Percentiles rank a stretch among this genome's conserved stretches.
Evolutionary conservation across 2,113 vertebrate genomes (phyloP).

Genomic region (Dasyurus viverrinus): DNA sequence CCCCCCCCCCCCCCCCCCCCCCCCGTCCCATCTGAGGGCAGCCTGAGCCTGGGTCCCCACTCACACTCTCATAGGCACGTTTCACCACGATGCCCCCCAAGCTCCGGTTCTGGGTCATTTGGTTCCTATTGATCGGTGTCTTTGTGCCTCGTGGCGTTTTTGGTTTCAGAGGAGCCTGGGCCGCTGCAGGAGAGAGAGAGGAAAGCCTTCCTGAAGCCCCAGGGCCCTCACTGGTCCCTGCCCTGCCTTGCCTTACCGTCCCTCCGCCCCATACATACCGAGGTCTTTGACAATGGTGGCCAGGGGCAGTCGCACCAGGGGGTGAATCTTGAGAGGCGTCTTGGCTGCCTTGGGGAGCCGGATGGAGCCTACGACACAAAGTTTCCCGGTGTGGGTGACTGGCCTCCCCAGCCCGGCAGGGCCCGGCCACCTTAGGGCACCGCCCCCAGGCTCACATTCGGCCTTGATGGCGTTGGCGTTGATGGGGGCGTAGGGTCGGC

Average conservation of each 20-base stretch:
- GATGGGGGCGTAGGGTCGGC: conserved; percentile 94
- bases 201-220: neutral
- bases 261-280: conserved; percentile 86
- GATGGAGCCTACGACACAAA: conserved; percentile 87
- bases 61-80: conserved; percentile 90
- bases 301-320: conserved; percentile 89
- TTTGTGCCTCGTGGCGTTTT: conserved; percentile 93
- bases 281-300: conserved; percentile 93
- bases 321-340: conserved; percentile 88
- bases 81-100: conserved; percentile 90
- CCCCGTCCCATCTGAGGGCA: too few relatives aligned
- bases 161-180: conserved; percentile 92
- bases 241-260: neutral
- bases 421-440: neutral
- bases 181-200: conserved; percentile 81
- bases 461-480: conserved; percentile 96
- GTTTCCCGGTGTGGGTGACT: too few relatives aligned
- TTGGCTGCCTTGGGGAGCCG: conserved; percentile 94
- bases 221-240: neutral
- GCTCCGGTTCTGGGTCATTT: conserved; percentile 90
- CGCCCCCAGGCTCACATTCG: conserved; percentile 88
- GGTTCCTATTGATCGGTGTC: conserved; percentile 94
- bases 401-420: neutral
- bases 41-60: conserved; percentile 59
- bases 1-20: too few relatives aligned